Percentiles rank a stretch among this genome's conserved stretches.
Conservation (phyloP, 2,888 invertebrate genomes). For the Zygaena filipendulae region DNA sequence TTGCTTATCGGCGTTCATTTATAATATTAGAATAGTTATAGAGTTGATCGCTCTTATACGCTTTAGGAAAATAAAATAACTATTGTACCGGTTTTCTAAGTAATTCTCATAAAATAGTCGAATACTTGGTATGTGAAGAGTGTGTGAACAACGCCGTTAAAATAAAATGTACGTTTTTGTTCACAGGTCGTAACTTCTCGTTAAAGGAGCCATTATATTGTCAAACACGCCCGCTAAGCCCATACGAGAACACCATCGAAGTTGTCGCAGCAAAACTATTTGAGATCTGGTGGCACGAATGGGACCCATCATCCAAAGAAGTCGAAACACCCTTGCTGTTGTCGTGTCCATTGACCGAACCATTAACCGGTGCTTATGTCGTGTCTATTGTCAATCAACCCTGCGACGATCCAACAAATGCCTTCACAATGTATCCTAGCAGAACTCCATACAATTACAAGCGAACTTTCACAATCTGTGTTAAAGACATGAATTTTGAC, state of each 20-base stretch:
- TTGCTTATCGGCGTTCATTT: too few species aligned
- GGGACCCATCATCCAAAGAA: conserved; percentile 58
- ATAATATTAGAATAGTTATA: too few species aligned
- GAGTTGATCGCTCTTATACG: too few species aligned
- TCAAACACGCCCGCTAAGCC: conserved; percentile 52
- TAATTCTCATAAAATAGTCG: too few species aligned
- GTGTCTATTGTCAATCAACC: conserved; percentile 62
- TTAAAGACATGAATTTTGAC: conserved; percentile 76
- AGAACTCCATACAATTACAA: conserved; percentile 20
- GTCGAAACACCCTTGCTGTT: conserved; percentile 69
- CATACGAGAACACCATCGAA: conserved; percentile 48
- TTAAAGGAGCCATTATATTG: conserved; percentile 57
- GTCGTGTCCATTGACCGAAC: conserved; percentile 70
- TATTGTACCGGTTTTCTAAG: too few species aligned
- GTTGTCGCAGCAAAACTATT: conserved; percentile 67
- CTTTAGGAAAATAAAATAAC: too few species aligned
- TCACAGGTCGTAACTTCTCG: conserved; percentile 46
- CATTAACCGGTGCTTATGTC: conserved; percentile 36
- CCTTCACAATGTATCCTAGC: conserved; percentile 34
- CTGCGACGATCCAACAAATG: conserved; percentile 55
- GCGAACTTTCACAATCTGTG: conserved; percentile 73
- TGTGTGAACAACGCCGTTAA: too few species aligned
- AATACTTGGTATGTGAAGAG: too few species aligned
- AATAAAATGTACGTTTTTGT: too few species aligned
- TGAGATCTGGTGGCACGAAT: conserved; percentile 73